A percentile compares a stretch with the other conserved stretches of the same genome.
phyloP scores from a whole-genome alignment of 2,888 invertebrate species.

The Heliconius charithonia region DNA sequence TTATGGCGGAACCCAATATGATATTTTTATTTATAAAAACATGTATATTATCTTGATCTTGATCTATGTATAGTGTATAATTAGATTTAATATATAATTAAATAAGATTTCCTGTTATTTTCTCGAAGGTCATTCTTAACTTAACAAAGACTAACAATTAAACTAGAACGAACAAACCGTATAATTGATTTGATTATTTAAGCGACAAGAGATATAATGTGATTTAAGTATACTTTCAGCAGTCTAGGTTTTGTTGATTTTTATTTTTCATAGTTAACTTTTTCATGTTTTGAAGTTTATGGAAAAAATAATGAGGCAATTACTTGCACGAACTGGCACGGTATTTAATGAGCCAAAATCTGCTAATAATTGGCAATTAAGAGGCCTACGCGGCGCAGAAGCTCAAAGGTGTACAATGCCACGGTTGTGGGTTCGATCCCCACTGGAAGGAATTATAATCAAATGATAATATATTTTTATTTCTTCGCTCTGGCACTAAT shows the following conservation, averaged over 20 bases:
- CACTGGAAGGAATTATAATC: no score
- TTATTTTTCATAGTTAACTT: not conserved
- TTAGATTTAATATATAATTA: not conserved
- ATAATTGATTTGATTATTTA: not conserved
- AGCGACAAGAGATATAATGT: not conserved
- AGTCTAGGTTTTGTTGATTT: not conserved
- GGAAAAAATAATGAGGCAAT: not conserved
- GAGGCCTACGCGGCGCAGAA: no score
- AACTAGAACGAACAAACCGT: not conserved
- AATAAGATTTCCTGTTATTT: not conserved
- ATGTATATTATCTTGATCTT: not conserved
- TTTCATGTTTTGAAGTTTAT: not conserved
- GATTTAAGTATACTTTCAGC: not conserved
- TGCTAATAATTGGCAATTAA: no score
- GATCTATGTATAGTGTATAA: not conserved
- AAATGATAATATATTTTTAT: no score
- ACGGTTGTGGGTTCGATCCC: no score
- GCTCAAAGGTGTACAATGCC: no score
- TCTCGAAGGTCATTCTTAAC: not conserved
- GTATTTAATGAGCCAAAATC: not conserved
- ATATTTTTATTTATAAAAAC: not conserved
- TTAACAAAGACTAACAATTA: constrained; percentile 6
- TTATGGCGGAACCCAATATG: not conserved
- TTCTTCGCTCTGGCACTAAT: no score
- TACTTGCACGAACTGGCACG: not conserved